Conservation (phyloP, 2,797 vertebrate genomes). For the Meriones psammophilus region DNA sequence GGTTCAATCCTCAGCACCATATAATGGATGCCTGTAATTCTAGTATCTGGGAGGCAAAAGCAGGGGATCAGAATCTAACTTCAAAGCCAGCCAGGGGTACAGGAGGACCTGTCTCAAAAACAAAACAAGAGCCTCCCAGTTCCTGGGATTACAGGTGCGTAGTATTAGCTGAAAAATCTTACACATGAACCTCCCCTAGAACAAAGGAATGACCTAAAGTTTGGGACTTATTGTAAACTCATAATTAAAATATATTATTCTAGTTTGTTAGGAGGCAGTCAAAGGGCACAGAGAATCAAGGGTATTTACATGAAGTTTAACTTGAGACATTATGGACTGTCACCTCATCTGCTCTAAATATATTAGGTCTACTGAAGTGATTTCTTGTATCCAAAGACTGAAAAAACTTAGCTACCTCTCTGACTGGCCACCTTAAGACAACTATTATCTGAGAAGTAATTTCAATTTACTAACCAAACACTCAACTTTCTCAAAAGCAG, state of each 20-base stretch:
- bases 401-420: constrained; percentile 44
- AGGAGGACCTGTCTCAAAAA: neutral
- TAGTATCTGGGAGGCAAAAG: neutral
- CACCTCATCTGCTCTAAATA: constrained; percentile 38
- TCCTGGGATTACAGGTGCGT: neutral
- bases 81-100: neutral
- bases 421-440: constrained; percentile 54
- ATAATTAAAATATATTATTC: constrained; percentile 43
- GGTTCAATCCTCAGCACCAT: neutral
- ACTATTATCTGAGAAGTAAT: constrained; percentile 67
- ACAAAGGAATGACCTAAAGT: constrained; percentile 44
- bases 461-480: constrained; percentile 65
- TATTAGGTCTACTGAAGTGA: constrained; percentile 41
- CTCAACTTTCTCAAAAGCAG: constrained; percentile 67
- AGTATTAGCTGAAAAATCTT: neutral
- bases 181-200: neutral
- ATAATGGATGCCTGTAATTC: neutral
- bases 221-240: constrained; percentile 19
- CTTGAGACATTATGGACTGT: constrained; percentile 9
- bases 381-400: neutral
- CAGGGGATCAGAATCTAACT: neutral
- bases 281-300: constrained; percentile 62
- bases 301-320: constrained; percentile 46
- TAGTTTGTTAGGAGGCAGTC: constrained; percentile 41
- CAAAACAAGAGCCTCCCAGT: neutral